These are phyloP conservation scores for Hylia prasina DNA, from an alignment of 2,113 vertebrate species.

Conservation along the genomic window DNA sequence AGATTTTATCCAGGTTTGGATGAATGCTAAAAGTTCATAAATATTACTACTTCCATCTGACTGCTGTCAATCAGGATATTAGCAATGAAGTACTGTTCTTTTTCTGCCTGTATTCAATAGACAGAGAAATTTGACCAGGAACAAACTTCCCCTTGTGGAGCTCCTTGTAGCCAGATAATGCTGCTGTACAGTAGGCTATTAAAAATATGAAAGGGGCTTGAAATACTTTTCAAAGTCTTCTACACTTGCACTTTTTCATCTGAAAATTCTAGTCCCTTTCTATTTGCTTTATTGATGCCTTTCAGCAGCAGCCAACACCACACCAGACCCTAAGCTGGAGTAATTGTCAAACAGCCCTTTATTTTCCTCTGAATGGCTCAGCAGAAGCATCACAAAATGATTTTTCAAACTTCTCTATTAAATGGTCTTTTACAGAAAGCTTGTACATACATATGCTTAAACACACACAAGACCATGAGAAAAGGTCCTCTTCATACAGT, in stretches of 20 bases:
- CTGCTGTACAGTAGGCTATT: neutral
- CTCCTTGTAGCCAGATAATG: neutral
- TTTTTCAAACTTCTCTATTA: neutral
- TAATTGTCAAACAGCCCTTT: neutral
- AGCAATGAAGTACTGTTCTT: neutral
- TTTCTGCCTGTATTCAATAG: neutral
- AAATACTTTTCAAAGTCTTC: neutral
- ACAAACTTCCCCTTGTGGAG: neutral
- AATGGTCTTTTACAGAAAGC: neutral
- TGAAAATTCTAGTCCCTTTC: neutral
- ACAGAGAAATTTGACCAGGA: neutral
- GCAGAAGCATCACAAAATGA: neutral
- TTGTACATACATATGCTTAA: neutral
- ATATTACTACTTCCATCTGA: neutral
- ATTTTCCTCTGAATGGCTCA: constrained; percentile 8
- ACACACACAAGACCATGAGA: neutral
- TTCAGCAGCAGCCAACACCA: neutral
- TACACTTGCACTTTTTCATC: neutral
- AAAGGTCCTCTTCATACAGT: neutral
- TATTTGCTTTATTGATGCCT: neutral
- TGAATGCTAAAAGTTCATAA: neutral
- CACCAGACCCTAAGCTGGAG: neutral
- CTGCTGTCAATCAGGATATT: neutral
- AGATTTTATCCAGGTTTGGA: neutral
- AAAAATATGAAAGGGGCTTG: neutral